Base-by-base conservation (phyloP, 2,888 invertebrate species). In the Stramonita haemastoma region DNA sequence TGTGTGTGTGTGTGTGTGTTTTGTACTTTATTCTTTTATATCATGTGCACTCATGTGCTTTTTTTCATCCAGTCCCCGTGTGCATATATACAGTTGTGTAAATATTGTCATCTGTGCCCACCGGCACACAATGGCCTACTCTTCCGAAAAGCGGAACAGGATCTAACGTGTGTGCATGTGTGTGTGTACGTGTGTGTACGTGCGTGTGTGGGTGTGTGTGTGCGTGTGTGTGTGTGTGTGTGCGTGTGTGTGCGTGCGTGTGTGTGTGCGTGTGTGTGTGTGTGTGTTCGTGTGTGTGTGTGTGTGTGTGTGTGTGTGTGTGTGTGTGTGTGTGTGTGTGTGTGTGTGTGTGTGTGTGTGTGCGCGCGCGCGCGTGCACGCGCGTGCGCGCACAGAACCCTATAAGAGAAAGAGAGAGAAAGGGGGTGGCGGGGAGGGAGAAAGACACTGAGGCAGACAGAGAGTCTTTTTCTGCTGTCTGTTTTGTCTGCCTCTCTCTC, bases 361-460 rank as follows among this genome's bases (percentile, higher is more conserved):
- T 81, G 81, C n/a, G 73, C 77, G n/a, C 77, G n/a, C 77, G n/a
- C 77, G n/a, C 77, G n/a, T n/a, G n/a, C 77, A 77, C 77, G n/a
- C 77, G 29, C 17, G n/a, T n/a, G 29, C 77, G n/a, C 77, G 29
- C 77, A 77, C 77, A 77, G 19, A 77, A 22, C 11, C 77, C 77
- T 22, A 22, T 32, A 81, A n/a, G n/a, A n/a, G n/a, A n/a, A n/a
- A n/a, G n/a, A n/a, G n/a, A n/a, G n/a, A n/a, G n/a, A n/a, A n/a
- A n/a, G n/a, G n/a, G n/a, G n/a, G n/a, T n/a, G n/a, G n/a, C n/a
- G n/a, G n/a, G n/a, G n/a, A n/a, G n/a, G n/a, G n/a, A n/a, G n/a
- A n/a, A n/a, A n/a, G n/a, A n/a, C n/a, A n/a, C n/a, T n/a, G n/a
- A n/a, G n/a, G n/a, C n/a, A n/a, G n/a, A n/a, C n/a, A n/a, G n/a